These are phyloP conservation scores for Entomyzon cyanotis DNA, from an alignment of 2,113 vertebrate species.

Conservation along the genomic window DNA sequence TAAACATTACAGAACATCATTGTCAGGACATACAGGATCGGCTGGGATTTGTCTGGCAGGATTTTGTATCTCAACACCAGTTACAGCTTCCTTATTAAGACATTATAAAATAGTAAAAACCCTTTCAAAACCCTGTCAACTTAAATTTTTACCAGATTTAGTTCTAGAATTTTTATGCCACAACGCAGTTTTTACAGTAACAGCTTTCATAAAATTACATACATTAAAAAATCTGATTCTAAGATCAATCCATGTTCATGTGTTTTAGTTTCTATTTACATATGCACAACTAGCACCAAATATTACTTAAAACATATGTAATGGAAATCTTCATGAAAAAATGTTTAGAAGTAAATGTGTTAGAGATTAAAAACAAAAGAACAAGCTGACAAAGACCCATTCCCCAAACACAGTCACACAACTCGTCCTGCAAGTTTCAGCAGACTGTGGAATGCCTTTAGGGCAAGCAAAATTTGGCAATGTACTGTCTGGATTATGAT, in stretches of 20 bases:
- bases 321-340: not conserved
- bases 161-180: not conserved
- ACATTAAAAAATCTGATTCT: not conserved
- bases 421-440: not conserved
- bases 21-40: not conserved
- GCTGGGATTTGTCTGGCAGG: not conserved
- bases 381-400: not conserved
- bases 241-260: not conserved
- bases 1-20: not conserved
- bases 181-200: not conserved
- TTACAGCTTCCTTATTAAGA: not conserved
- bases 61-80: not conserved
- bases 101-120: not conserved
- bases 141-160: not conserved
- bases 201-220: not conserved
- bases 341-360: accelerated
- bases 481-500: not conserved
- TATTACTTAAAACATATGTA: not conserved
- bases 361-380: not conserved
- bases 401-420: not conserved
- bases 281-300: not conserved
- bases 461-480: not conserved
- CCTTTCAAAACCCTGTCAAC: not conserved
- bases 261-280: not conserved
- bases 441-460: not conserved